A percentile compares a stretch with the other conserved stretches of the same genome.
Evolutionary conservation across 2,797 vertebrate genomes (phyloP).

Genomic region (Melanogrammus aeglefinus): DNA sequence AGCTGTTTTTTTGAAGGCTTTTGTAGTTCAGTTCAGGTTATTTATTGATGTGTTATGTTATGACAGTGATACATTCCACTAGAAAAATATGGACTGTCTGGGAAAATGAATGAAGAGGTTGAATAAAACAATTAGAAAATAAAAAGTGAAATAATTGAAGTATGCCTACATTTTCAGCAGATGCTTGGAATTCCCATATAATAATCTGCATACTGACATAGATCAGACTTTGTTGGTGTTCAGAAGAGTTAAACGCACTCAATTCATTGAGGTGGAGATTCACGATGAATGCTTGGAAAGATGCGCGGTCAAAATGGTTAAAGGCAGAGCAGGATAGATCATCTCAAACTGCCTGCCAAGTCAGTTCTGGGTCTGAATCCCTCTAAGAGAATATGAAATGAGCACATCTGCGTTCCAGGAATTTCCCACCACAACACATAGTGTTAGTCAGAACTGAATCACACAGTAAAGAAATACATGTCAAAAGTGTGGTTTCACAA

Average conservation of each 20-base stretch:
- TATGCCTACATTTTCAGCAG: background rate
- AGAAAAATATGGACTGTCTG: background rate
- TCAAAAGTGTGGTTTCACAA: background rate
- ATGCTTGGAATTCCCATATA: background rate
- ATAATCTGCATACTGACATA: background rate
- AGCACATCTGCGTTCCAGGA: background rate
- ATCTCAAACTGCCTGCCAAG: background rate
- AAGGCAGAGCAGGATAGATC: too few species aligned
- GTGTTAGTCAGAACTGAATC: background rate
- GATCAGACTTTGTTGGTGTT: background rate
- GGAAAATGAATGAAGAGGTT: background rate
- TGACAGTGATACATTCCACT: background rate
- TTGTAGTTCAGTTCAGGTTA: background rate
- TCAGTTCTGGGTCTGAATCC: background rate
- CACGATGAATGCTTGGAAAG: background rate
- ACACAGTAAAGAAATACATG: background rate
- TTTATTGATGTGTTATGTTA: background rate
- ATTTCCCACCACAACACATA: background rate
- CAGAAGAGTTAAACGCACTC: background rate
- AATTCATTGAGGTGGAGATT: background rate
- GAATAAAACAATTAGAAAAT: background rate
- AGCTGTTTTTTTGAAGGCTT: background rate
- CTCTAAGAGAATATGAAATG: background rate
- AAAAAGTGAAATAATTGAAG: background rate
- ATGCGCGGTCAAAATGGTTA: too few species aligned